phyloP scores from a whole-genome alignment of 2,797 vertebrate genomes.

The Karalla daura region DNA sequence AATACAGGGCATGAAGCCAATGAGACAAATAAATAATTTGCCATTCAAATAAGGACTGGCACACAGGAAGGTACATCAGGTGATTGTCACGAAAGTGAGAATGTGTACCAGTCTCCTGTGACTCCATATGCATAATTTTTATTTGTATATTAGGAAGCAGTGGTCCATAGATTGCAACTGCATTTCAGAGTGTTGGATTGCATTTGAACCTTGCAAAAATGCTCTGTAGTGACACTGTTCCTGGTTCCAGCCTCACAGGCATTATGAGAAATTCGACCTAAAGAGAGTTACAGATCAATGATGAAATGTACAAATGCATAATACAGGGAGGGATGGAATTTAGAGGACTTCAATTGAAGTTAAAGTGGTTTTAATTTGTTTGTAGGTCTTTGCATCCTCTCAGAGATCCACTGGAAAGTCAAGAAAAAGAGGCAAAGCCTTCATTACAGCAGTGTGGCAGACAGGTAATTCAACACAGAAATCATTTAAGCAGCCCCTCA shows the following conservation, averaged over 20 bases:
- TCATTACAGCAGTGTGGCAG: slow-evolving; percentile 10
- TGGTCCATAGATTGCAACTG: background rate
- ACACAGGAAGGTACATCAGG: background rate
- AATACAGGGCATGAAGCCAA: background rate
- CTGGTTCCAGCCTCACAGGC: too few species aligned
- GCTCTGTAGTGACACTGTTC: too few species aligned
- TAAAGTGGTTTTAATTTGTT: too few species aligned
- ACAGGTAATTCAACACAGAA: background rate
- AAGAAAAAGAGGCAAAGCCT: slow-evolving; percentile 44
- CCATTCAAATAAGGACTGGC: background rate
- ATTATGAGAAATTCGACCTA: too few species aligned
- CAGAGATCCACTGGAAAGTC: slow-evolving; percentile 67
- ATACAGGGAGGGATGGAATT: too few species aligned
- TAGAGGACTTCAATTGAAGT: too few species aligned
- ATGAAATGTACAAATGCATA: background rate
- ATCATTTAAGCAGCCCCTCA: background rate
- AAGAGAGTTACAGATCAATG: background rate
- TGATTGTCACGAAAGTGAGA: background rate
- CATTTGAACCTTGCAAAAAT: background rate
- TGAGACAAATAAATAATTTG: background rate
- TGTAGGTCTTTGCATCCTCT: too few species aligned
- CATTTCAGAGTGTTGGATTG: background rate
- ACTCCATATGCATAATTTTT: background rate
- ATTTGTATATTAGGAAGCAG: background rate
- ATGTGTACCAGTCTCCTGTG: too few species aligned